phyloP scores from a whole-genome alignment of 1,140 invertebrate genomes.

The Heterodera carotae region DNA sequence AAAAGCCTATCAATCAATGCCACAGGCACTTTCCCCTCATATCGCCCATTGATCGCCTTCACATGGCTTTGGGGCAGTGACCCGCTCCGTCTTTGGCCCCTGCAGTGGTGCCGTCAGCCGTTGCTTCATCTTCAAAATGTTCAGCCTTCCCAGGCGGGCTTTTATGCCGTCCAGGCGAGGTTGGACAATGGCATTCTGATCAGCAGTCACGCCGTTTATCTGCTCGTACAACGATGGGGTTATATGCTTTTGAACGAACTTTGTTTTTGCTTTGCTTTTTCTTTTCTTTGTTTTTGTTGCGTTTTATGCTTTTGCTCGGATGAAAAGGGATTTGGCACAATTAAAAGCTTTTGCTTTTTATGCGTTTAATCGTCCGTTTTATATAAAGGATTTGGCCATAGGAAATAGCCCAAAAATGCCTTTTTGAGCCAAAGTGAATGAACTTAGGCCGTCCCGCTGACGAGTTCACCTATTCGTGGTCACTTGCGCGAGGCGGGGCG shows the following conservation, averaged over 20 bases:
- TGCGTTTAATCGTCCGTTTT: background rate
- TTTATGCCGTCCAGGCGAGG: slow-evolving; percentile 40
- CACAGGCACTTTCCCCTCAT: slow-evolving; percentile 25
- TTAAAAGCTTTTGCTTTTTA: background rate
- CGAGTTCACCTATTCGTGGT: slow-evolving; percentile 57
- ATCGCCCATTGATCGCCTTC: slow-evolving; percentile 32
- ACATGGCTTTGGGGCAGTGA: slow-evolving; percentile 42
- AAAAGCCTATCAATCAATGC: background rate
- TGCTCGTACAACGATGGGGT: slow-evolving; percentile 33
- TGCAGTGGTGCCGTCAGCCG: slow-evolving; percentile 41
- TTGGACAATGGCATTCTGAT: slow-evolving; percentile 37
- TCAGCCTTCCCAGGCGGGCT: slow-evolving; percentile 42
- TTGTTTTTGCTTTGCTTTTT: slow-evolving; percentile 5
- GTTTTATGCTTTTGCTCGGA: background rate
- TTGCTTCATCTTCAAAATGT: slow-evolving; percentile 41
- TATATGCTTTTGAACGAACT: background rate
- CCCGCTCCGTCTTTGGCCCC: slow-evolving; percentile 9
- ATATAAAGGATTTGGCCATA: background rate
- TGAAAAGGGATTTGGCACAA: background rate
- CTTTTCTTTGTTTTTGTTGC: background rate
- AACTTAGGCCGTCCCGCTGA: slow-evolving; percentile 42
- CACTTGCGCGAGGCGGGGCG: slow-evolving; percentile 58
- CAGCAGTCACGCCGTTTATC: slow-evolving; percentile 34
- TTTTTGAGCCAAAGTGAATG: background rate
- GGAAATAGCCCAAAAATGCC: background rate